Evolutionary conservation across 2,113 vertebrate genomes (phyloP), one percentile per base, ranked within the genome.

Genomic region (Neogale vison): DNA sequence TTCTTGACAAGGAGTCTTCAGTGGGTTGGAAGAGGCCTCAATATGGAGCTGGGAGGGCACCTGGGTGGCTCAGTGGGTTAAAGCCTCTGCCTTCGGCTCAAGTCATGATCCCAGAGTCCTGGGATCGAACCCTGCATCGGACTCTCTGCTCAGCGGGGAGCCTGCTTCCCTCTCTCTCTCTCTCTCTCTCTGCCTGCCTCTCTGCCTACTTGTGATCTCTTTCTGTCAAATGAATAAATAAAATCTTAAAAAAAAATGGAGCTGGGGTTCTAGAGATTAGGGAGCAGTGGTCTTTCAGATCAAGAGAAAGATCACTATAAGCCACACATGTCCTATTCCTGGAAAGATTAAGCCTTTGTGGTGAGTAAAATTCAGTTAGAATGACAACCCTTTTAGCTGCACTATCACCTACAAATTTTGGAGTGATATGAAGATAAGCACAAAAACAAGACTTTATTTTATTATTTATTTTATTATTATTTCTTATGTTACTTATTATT

Each of bases 361-460:
- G 18, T 39, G 21, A n/a, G 17, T 45, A 67, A 88, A 84, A 81
- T 77, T 74, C 34, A 57, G 18, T 82, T 45, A 69, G 72, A 34
- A 34, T 45, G 23, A 17, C 7, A n/a, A 36, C 76, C 6, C 21
- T 77, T 47, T 72, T 7, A 80, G 23, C 18, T 91, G 10, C 4
- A 31, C 23, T 4, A 18, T 74, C 26, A 11, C 6, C 14, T 69
- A 21, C 7, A 91, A 63, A 76, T 4, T 24, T 47, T n/a, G 71
- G 31, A 90, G 20, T 34, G 23, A 67, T 26, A 36, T 50, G 26
- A 67, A 72, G 45, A 61, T 52, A 52, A 74, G 23, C 65, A 90
- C n/a, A 20, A 59, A 96, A 93, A 86, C 52, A 88, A 82, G 24
- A n/a, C 18, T 88, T 96, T 76, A 84, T 71, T 97, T 96, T 74